A percentile compares a stretch with the other conserved stretches of the same genome.
Conservation (phyloP, 2,113 vertebrate genomes). For the Motacilla alba region DNA sequence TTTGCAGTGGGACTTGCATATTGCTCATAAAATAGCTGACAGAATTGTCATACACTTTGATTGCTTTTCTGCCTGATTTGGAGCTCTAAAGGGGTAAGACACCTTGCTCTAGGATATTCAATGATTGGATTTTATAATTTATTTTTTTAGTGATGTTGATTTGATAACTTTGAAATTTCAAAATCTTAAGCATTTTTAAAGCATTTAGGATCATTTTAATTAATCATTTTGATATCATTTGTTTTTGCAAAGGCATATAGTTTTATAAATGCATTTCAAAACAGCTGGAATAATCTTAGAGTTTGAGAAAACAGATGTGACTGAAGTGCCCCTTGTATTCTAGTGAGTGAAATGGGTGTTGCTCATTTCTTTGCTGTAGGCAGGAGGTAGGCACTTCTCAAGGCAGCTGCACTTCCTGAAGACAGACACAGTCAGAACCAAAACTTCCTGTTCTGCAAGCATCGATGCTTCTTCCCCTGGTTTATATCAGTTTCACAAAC, state of each 20-base stretch:
- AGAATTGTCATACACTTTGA: background rate
- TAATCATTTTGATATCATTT: background rate
- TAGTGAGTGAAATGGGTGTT: background rate
- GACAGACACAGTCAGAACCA: background rate
- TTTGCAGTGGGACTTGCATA: background rate
- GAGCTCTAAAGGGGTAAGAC: background rate
- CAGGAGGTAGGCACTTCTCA: fast-evolving
- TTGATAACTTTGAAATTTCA: background rate
- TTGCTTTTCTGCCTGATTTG: background rate
- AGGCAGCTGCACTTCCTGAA: background rate
- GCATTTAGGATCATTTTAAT: background rate
- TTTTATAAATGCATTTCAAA: background rate
- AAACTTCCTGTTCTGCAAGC: background rate
- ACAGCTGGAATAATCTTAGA: background rate
- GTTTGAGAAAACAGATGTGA: background rate
- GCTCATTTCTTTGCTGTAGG: background rate
- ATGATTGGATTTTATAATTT: background rate
- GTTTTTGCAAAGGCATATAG: background rate
- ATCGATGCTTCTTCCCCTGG: background rate
- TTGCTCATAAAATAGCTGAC: background rate
- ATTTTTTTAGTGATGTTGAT: background rate
- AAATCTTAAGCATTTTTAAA: background rate
- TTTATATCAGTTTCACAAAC: background rate
- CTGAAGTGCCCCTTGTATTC: background rate
- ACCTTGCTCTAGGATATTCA: background rate